Evolutionary conservation across 1,140 invertebrate species (phyloP).

Genomic region (Callitettix versicolor): DNA sequence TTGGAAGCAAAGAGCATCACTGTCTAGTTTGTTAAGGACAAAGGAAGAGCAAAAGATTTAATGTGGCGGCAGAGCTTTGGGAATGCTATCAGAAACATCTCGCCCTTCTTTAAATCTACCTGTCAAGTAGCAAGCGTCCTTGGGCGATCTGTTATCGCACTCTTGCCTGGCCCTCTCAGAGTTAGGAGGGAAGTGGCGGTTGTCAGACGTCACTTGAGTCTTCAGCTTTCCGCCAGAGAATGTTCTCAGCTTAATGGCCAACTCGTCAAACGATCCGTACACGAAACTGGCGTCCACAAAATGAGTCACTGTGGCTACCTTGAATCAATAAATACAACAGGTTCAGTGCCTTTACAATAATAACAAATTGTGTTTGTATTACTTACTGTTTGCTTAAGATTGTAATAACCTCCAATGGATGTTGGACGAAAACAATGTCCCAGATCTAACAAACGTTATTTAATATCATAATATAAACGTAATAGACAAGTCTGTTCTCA

Average conservation of each 20-base stretch:
- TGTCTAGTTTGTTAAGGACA: too few relatives aligned
- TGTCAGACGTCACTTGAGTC: conserved; percentile 2
- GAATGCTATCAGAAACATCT: too few relatives aligned
- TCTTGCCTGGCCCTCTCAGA: not conserved
- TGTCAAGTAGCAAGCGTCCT: conserved; percentile 3
- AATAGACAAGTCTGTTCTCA: too few relatives aligned
- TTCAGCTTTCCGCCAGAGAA: conserved; percentile 36
- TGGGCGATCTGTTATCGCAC: conserved; percentile 4
- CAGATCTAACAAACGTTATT: too few relatives aligned
- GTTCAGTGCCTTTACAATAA: not conserved
- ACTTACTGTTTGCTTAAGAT: not conserved
- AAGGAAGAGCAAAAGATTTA: too few relatives aligned
- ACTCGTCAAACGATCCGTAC: conserved; percentile 62
- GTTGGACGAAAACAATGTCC: too few relatives aligned
- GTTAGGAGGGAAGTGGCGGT: conserved; percentile 13
- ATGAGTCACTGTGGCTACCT: conserved; percentile 67
- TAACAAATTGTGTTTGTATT: not conserved
- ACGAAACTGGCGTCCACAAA: conserved; percentile 74
- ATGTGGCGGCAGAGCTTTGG: too few relatives aligned
- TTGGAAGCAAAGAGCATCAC: too few relatives aligned
- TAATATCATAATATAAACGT: too few relatives aligned
- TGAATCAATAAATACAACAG: not conserved
- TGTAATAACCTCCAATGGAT: too few relatives aligned
- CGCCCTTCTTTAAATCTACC: too few relatives aligned
- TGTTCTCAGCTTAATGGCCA: conserved; percentile 49